A percentile compares a stretch with the other conserved stretches of the same genome.
Evolutionary conservation across 1,140 invertebrate genomes (phyloP).

Genomic region (Ceratoteleas bidentatus): DNA sequence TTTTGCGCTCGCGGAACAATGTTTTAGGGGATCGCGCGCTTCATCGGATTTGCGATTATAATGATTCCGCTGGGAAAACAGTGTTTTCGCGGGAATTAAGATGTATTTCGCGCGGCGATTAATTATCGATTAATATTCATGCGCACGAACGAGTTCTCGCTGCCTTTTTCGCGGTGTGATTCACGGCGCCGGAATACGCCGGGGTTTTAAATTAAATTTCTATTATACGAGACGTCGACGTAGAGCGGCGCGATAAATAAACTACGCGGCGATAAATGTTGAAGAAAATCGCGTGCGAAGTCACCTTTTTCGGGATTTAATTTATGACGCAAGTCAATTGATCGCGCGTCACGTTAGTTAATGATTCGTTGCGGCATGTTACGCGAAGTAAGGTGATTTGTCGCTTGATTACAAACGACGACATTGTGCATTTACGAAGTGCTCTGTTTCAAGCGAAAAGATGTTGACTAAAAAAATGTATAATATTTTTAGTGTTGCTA

Average conservation of each 20-base stretch:
- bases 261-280: conserved; percentile 9
- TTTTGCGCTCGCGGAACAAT: neutral
- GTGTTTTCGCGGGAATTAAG: conserved; percentile 10
- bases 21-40: neutral
- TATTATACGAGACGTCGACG: conserved; percentile 14
- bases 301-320: conserved; percentile 5
- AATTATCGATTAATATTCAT: conserved; percentile 45
- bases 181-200: conserved; percentile 24
- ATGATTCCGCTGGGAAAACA: conserved; percentile 8
- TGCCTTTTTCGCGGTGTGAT: conserved; percentile 23
- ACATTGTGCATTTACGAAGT: no score
- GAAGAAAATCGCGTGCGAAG: conserved; percentile 6
- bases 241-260: conserved; percentile 4
- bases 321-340: neutral
- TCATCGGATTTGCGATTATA: conserved; percentile 19
- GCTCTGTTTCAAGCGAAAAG: no score
- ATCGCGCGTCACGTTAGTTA: neutral
- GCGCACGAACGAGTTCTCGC: conserved; percentile 2
- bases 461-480: no score
- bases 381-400: no score
- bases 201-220: conserved; percentile 30
- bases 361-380: neutral
- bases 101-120: conserved; percentile 23
- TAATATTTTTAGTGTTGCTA: no score
- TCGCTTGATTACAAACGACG: no score